Base-by-base conservation (phyloP, 2,113 vertebrate genomes). In the Asarcornis scutulata region DNA sequence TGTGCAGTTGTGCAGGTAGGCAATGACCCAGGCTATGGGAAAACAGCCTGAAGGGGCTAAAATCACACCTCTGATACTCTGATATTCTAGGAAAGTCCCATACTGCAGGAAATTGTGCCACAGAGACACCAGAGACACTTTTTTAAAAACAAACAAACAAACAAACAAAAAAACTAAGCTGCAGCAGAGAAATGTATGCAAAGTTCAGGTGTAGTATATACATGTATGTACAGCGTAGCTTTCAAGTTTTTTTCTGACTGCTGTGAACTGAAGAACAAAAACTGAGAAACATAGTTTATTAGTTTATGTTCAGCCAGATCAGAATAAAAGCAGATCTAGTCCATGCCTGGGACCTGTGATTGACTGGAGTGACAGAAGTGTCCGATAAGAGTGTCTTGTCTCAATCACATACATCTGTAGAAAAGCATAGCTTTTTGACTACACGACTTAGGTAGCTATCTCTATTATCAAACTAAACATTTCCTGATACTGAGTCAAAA, bases 61-160 rank as follows among this genome's bases (percentile, higher is more conserved):
- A 93, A 56, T 25, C 64, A 60, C 56, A 82, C 22, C 10, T 86
- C 80, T 86, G 46, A 67, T 79, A 84, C 11, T 86, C 76, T 86
- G 46, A 67, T 79, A 84, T 13, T 81, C 80, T 92, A 81, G 74
- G 77, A 60, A 93, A 93, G 86, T 58, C 75, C 34, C 75, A 4
- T 71, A 34, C 15, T 56, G 21, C 86, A 89, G 86, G 92, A 96
- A 97, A 89, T 48, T 23, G 13, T 52, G 62, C 34, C 32, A 75
- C 42, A 22, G 0, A 38, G 2, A 23, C 7, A 7, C 2, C 3
- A 40, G 38, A 40, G 38, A 5, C 38, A 40, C 36, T 8, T 36
- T 27, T 25, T 48, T n/a, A n/a, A n/a, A n/a, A n/a, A n/a, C n/a
- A n/a, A n/a, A n/a, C n/a, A n/a, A n/a, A n/a, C n/a, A n/a, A n/a